Percentiles rank a stretch among this genome's conserved stretches.
These are phyloP conservation scores for Pica pica DNA, from an alignment of 2,113 vertebrate species.

Conservation along the genomic window DNA sequence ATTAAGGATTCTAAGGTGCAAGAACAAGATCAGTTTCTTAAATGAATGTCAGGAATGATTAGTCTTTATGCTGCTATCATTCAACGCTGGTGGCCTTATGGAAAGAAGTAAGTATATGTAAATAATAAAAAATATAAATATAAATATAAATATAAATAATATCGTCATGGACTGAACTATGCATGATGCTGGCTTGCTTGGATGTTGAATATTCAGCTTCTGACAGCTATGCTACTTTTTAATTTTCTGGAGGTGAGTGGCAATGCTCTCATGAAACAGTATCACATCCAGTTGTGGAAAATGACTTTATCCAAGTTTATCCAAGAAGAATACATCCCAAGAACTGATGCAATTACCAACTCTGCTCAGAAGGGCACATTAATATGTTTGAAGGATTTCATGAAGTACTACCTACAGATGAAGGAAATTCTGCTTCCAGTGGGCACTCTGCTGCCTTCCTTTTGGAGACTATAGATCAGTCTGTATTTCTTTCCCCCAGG, in stretches of 20 bases:
- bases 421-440: constrained; percentile 77
- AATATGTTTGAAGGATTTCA: constrained; percentile 73
- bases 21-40: neutral
- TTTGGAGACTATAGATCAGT: constrained; percentile 74
- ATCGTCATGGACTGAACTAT: constrained; percentile 79
- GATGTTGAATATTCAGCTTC: constrained; percentile 86
- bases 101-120: neutral
- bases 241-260: constrained; percentile 88
- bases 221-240: constrained; percentile 81
- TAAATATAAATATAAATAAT: too few relatives aligned
- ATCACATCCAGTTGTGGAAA: constrained; percentile 83
- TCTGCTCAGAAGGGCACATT: constrained; percentile 75
- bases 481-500: neutral
- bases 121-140: too few relatives aligned
- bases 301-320: constrained; percentile 68
- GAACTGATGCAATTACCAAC: constrained; percentile 76
- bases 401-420: constrained; percentile 67
- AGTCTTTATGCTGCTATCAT: neutral
- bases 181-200: constrained; percentile 89
- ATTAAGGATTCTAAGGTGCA: neutral
- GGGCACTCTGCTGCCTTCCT: constrained; percentile 75
- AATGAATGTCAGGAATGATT: neutral
- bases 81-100: neutral
- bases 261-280: constrained; percentile 77
- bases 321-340: constrained; percentile 74